These are phyloP conservation scores for Oriolus oriolus DNA, from an alignment of 2,113 vertebrate genomes.

Conservation along the genomic window DNA sequence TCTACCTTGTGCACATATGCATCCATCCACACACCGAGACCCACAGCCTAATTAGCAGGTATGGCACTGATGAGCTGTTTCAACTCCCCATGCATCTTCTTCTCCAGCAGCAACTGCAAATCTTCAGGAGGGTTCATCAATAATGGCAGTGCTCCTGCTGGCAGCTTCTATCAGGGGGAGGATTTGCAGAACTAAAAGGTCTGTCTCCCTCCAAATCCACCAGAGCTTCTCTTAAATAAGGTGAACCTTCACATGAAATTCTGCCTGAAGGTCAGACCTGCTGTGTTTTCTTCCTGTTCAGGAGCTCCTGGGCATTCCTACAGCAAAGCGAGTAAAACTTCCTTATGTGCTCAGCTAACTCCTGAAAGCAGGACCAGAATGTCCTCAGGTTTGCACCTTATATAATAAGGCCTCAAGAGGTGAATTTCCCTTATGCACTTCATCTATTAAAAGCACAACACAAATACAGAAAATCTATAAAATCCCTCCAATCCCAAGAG, in stretches of 20 bases:
- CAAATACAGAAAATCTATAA: neutral
- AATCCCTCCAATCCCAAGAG: neutral
- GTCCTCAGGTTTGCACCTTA: neutral
- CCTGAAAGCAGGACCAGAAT: neutral
- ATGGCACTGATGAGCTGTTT: neutral
- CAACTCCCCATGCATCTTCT: neutral
- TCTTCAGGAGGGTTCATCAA: neutral
- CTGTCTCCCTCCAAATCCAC: neutral
- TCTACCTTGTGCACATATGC: neutral
- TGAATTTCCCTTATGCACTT: neutral
- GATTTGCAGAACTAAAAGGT: neutral
- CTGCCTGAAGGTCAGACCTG: constrained; percentile 17
- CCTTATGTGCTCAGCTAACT: neutral
- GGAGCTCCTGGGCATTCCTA: neutral
- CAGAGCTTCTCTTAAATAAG: neutral
- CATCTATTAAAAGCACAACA: neutral
- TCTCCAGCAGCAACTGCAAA: neutral
- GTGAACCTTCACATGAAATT: neutral
- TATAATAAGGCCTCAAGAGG: neutral
- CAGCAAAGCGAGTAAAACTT: neutral
- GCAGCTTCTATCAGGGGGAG: neutral
- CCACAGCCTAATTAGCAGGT: neutral
- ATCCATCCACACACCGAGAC: neutral
- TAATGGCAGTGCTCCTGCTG: neutral
- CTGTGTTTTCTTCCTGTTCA: neutral